Base-by-base conservation (phyloP, 2,797 vertebrate genomes). In the Mionectes olivaceus region DNA sequence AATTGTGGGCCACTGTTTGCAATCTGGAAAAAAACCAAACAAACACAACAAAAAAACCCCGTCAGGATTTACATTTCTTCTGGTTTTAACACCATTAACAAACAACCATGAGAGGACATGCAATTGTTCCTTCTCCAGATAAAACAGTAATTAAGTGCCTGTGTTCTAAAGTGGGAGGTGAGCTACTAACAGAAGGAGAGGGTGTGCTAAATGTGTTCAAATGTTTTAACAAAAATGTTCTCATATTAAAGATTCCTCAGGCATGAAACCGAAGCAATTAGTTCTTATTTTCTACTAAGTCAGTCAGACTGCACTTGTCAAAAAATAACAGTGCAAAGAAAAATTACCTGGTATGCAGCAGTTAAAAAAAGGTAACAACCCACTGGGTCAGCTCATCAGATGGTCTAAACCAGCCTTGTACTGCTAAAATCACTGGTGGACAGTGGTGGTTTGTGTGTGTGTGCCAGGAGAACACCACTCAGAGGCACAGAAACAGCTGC, bases 251-350 rank as follows among this genome's bases (percentile, higher is more conserved):
- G 70, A 84, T 79, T 95, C 63, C 22, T 91, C 7, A 0, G 56
- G 52, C 60, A 76, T 87, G 81, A 92, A 94, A 84, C 60, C 21
- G 47, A 95, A 82, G 53, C 37, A 79, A 80, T 79, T 89, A 89
- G 11, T 69, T 90, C n/a, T 30, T 93, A 61, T 65, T 93, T 93
- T 80, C 49, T 79, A 17, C 71, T 69, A 77, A 67, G 30, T 84
- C 89, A 60, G 52, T 86, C 49, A 69, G 57, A 67, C 44, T 73
- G 22, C 75, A 23, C 23, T 86, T 88, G 74, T 83, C 76, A 89
- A 88, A 87, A 86, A 61, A 46, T 55, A 77, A 67, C 33, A 49
- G 5, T 30, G 22, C 7, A 35, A 82, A 79, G 41, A 87, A 69
- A 94, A 91, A 70, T 53, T 55, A 49, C 67, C 30, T 56, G 37